phyloP scores from a whole-genome alignment of 2,888 invertebrate genomes.

The Drosophila fulvimacula region DNA sequence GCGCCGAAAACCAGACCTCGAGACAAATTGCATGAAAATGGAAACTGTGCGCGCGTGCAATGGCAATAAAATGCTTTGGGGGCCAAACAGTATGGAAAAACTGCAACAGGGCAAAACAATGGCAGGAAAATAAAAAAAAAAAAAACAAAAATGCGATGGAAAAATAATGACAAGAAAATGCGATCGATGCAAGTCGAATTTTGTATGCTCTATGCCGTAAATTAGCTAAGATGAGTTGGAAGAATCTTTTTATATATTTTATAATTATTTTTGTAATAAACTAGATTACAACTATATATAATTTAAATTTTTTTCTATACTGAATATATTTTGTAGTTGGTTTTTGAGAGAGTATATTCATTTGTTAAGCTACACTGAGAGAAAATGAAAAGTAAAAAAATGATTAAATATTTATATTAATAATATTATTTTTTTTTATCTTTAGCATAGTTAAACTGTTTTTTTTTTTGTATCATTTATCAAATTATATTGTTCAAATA shows the following conservation, averaged over 20 bases:
- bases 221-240: not conserved
- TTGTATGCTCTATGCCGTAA: conserved; percentile 10
- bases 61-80: conserved; percentile 68
- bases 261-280: not conserved
- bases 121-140: conserved; percentile 42
- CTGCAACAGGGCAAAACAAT: conserved; percentile 70
- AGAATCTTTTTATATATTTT: too few species aligned
- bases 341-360: conserved; percentile 8
- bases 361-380: conserved; percentile 3
- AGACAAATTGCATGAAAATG: conserved; percentile 72
- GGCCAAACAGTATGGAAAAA: conserved; percentile 66
- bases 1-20: conserved; percentile 22
- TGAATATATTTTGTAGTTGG: not conserved
- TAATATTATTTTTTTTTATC: too few species aligned
- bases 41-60: conserved; percentile 59
- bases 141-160: conserved; percentile 8
- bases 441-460: too few species aligned
- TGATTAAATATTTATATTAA: too few species aligned
- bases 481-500: too few species aligned
- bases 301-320: not conserved
- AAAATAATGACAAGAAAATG: conserved; percentile 19
- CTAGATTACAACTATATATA: not conserved
- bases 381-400: too few species aligned
- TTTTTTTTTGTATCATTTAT: too few species aligned
- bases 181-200: conserved; percentile 22